Percentiles rank a stretch among this genome's conserved stretches.
phyloP scores from a whole-genome alignment of 2,797 vertebrate genomes.

The Hippopotamyrus pictus region DNA sequence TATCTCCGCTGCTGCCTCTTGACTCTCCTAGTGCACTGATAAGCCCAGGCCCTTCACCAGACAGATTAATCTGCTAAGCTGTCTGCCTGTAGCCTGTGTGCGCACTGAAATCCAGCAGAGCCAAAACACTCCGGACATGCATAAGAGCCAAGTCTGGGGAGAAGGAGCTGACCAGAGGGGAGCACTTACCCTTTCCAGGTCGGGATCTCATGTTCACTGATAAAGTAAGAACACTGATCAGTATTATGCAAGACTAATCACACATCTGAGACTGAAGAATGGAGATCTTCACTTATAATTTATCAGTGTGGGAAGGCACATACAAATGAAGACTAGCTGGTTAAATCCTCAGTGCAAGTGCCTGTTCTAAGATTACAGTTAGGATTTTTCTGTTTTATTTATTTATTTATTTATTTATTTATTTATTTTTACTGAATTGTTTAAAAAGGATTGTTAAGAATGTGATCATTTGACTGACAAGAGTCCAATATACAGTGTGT shows the following conservation, averaged over 20 bases:
- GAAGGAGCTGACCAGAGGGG: conserved; percentile 12
- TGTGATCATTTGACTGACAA: background rate
- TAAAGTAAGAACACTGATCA: background rate
- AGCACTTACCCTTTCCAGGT: background rate
- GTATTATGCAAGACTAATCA: background rate
- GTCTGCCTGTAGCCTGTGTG: background rate
- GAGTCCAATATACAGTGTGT: background rate
- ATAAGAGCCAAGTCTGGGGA: background rate
- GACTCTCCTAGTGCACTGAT: conserved; percentile 53
- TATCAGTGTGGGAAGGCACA: background rate
- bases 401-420: no score
- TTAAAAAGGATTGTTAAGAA: background rate
- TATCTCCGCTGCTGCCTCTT: conserved; percentile 53
- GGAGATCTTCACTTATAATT: background rate
- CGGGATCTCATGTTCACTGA: background rate
- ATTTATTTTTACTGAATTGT: background rate
- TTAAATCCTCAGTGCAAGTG: background rate
- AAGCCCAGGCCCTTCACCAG: conserved; percentile 41
- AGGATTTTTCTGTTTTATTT: background rate
- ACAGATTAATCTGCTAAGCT: background rate
- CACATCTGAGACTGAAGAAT: background rate
- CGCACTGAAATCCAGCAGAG: background rate
- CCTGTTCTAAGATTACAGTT: background rate
- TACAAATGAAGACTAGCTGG: background rate
- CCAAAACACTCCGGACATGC: background rate